Evolutionary conservation across 2,113 vertebrate species (phyloP), one percentile per base, ranked within the genome.

Genomic region (Nettapus auritus): DNA sequence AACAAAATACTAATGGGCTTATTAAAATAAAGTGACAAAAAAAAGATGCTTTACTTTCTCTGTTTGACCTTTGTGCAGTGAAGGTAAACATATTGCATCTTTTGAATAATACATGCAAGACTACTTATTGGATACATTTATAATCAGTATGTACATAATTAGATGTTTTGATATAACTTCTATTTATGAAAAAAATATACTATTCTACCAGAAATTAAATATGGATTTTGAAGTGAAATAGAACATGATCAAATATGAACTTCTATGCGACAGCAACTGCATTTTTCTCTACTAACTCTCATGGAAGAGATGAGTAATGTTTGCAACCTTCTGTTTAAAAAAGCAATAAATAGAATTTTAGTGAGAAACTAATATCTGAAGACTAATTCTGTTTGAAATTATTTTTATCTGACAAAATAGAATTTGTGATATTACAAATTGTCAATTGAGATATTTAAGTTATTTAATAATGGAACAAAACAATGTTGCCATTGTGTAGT

Each of bases 11-110:
- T 92, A 92, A 95, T 86, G 18, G 93, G 56, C 60, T 75, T 90
- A 83, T 88, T 90, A 88, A 95, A 93, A 95, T 87, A 69, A 95
- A 83, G 88, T 75, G 88, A 55, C n/a, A 66, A 92, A 80, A 89
- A 56, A 55, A 22, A 44, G 40, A 46, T 81, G 71, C 68, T 94
- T 94, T 93, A 76, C 46, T 86, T 95, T 88, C 46, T 80, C 14
- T 91, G 21, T 88, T 90, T 92, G 92, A 90, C 90, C 73, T 94
- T 78, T 92, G 52, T 95, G 36, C 57, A 75, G n/a, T 82, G 86
- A 90, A 92, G 80, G 73, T 95, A 97, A 94, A 94, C 56, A 81
- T 90, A 77, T n/a, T 81, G 46, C 73, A 81, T 83, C 83, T 38
- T 93, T 84, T 95, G 92, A 93, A 95, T 90, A 94, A 90, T 88